Base-by-base conservation (phyloP, 1,140 invertebrate genomes). In the Bombus superbus region DNA sequence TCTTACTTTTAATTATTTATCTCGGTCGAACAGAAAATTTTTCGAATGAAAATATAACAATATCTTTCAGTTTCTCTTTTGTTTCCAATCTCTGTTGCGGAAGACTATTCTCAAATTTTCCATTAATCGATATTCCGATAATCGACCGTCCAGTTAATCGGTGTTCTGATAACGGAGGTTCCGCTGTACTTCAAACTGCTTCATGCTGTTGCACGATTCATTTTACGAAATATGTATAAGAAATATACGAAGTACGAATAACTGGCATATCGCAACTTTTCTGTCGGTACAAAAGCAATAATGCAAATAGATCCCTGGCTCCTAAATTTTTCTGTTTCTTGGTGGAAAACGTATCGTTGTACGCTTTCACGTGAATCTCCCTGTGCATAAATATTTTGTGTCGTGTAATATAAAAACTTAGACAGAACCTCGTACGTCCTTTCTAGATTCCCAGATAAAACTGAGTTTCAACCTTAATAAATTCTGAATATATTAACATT, bases 321-420 rank as follows among this genome's bases (percentile, higher is more conserved):
- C 32, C 25, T 68, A 18, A 8, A 69, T 0, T 47, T 62, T 44
- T n/a, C 22, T 44, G 32, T 44, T 53, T 53, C 47, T 71, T 38
- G 32, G 6, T 79, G 75, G 66, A 32, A 47, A 42, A 32, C 8
- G 15, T 80, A 68, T 68, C 42, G n/a, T 32, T 79, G 28, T 62
- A 80, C 53, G 83, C 83, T 85, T 85, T 80, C 68, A 53, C 28
- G n/a, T 62, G 25, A 80, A 72, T 18, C 47, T 53, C 25, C 53
- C 76, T 80, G 6, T 38, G 32, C 42, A 22, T 64, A 80, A 85
- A 32, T 77, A 77, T 40, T 68, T 53, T 62, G 53, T 78, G 44
- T 57, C 18, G 38, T 22, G 35, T 68, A 40, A 59, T 38, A n/a
- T 35, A 2, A 32, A 38, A 32, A 44, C 8, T 22, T 73, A 59